Evolutionary conservation across 2,888 invertebrate species (phyloP), one percentile per base, ranked within the genome.

Genomic region (Callyntrura sp.): DNA sequence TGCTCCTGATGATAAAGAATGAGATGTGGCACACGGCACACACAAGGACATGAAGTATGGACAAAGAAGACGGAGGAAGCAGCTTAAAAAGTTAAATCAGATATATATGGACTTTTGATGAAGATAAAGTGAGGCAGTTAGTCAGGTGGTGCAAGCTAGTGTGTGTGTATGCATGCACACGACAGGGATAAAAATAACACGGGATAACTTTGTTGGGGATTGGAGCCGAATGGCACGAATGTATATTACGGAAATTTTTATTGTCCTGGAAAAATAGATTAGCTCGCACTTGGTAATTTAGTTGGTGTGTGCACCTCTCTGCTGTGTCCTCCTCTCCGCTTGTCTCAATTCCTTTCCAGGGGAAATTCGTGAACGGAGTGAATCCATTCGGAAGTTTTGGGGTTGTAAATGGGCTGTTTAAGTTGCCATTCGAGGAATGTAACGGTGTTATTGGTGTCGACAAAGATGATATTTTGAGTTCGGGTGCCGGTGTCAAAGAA

Each of bases 341-440:
- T 57, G 35, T 28, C 45, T 57, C 23, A 28, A 2, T 12, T 11
- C 9, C 28, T 76, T 55, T 88, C 35, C n/a, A 90, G 12, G 0
- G 57, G 17, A 17, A 90, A 87, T 9, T 89, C 68, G 62, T 85
- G 82, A 0, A 43, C 57, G 3, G 87, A 45, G 14, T 92, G 85
- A 2, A 88, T 65, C 93, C 93, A 94, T 51, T 93, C 90, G n/a
- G 94, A 93, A 82, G 93, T 94, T 11, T 83, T 87, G 0, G 91
- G 86, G 68, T 93, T 90, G 25, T 55, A 55, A 65, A 93, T 92
- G 0, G 93, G 93, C 28, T 93, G 93, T 62, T 93, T 94, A 95
- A 97, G 95, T 6, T 96, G 96, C 78, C 96, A 95, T 94, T 97
- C 97, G 70, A 96, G 95, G 88, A 96, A 96, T 91, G 96, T 96